Evolutionary conservation across 2,797 vertebrate species (phyloP).

Genomic region (Crenuchus spilurus): DNA sequence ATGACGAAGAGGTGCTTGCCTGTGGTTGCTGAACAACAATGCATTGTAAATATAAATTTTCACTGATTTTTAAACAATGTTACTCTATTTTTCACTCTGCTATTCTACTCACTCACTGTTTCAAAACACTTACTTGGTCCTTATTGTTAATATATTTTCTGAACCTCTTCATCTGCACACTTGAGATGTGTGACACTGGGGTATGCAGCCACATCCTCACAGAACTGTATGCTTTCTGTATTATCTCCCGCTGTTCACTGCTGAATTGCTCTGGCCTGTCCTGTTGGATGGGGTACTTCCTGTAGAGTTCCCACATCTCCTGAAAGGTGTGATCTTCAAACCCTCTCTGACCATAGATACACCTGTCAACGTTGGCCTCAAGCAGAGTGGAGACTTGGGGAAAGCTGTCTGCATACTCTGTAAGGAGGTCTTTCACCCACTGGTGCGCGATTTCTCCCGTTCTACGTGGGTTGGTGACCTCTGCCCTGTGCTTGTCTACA

Average conservation of each 20-base stretch:
- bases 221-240: constrained; percentile 10
- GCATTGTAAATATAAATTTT: neutral
- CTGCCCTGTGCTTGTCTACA: neutral
- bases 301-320: constrained; percentile 38
- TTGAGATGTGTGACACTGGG: neutral
- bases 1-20: neutral
- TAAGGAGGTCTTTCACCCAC: neutral
- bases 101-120: neutral
- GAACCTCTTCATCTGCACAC: constrained; percentile 35
- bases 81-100: neutral
- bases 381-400: no score
- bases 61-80: neutral
- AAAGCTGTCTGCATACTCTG: constrained; percentile 20
- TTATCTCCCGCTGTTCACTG: neutral
- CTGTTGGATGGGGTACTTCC: constrained; percentile 2
- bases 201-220: constrained; percentile 33
- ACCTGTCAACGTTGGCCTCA: constrained; percentile 17
- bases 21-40: constrained; percentile 6
- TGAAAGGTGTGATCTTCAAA: constrained; percentile 29
- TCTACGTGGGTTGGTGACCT: neutral
- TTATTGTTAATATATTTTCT: constrained; percentile 21
- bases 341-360: constrained; percentile 29
- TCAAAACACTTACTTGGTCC: constrained; percentile 20
- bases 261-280: constrained; percentile 12
- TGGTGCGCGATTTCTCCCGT: neutral